Evolutionary conservation across 1,140 invertebrate genomes (phyloP).

Genomic region (Platyura marginata): DNA sequence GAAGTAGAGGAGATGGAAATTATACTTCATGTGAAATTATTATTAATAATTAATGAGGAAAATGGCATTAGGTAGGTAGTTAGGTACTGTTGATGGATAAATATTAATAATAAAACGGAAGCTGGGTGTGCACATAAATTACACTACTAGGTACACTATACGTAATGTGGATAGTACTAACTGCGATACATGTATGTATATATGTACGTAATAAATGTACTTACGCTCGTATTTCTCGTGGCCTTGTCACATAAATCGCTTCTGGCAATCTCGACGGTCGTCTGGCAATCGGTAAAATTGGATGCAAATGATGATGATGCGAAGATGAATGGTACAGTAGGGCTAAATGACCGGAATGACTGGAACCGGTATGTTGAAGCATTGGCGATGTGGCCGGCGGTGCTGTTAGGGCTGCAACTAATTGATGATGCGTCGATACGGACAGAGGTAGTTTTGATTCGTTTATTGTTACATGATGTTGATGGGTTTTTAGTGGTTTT

Average conservation of each 20-base stretch:
- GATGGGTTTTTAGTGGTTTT: constrained; percentile 14
- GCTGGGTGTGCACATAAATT: too few relatives aligned
- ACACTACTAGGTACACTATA: too few relatives aligned
- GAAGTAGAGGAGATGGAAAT: neutral
- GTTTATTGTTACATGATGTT: constrained; percentile 23
- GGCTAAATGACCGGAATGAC: constrained; percentile 10
- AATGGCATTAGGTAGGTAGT: too few relatives aligned
- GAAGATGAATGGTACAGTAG: constrained; percentile 16
- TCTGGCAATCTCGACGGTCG: constrained; percentile 21
- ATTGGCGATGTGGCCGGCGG: constrained; percentile 5
- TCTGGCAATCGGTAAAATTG: constrained; percentile 20
- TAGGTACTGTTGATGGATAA: too few relatives aligned
- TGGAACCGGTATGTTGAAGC: neutral
- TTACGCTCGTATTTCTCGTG: constrained; percentile 5
- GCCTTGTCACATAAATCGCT: constrained; percentile 17
- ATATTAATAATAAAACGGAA: too few relatives aligned
- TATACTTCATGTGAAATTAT: neutral
- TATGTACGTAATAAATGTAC: constrained; percentile 4
- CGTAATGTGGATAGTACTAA: too few relatives aligned
- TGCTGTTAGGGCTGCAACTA: constrained; percentile 9
- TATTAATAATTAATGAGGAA: too few relatives aligned
- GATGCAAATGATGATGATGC: constrained; percentile 15
- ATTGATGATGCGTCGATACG: constrained; percentile 7
- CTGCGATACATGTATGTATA: too few relatives aligned
- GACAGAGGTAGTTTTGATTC: constrained; percentile 18